Base-by-base conservation (phyloP, 1,140 invertebrate species). In the Dufourea novaeangliae region DNA sequence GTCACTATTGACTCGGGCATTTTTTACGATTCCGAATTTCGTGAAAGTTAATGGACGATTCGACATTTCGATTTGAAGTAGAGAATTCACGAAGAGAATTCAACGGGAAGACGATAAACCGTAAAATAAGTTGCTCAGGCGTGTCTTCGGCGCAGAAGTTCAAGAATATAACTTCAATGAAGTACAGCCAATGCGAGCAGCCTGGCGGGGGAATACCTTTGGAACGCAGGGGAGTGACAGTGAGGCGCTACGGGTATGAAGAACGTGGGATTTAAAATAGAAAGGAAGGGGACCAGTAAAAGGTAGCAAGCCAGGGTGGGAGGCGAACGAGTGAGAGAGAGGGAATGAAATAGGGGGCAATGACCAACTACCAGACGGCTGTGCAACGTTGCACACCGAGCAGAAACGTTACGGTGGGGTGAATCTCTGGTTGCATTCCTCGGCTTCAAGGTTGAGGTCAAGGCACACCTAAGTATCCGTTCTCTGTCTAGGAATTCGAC, bases 371-470 rank as follows among this genome's bases (percentile, higher is more conserved):
- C n/a, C 54, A 78, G 75, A 83, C 83, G 72, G 71, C 72, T 52
- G 69, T 63, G 78, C 25, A 72, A 56, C 62, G 54, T 71, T 67
- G 56, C 34, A 61, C 77, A 73, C 56, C 39, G 70, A 73, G 62
- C 52, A 61, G 34, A 41, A 75, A 83, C 82, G 88, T 89, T 86
- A 88, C 82, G 86, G 86, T 84, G 78, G 10, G 86, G 82, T 79
- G 50, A 78, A 3, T 52, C 70, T 70, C 77, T 57, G 80, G n/a
- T n/a, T 85, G 84, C 88, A 88, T 91, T 90, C 88, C 88, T 84
- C 54, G 76, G 76, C 76, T 80, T 83, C 90, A 91, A 91, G 90
- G 89, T 88, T 88, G 86, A 88, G 88, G 90, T 89, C 90, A 90
- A 91, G 87, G 84, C 68, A 87, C 88, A 89, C 80, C 81, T 87